phyloP scores from a whole-genome alignment of 2,888 invertebrate genomes.

The Empis stercorea region DNA sequence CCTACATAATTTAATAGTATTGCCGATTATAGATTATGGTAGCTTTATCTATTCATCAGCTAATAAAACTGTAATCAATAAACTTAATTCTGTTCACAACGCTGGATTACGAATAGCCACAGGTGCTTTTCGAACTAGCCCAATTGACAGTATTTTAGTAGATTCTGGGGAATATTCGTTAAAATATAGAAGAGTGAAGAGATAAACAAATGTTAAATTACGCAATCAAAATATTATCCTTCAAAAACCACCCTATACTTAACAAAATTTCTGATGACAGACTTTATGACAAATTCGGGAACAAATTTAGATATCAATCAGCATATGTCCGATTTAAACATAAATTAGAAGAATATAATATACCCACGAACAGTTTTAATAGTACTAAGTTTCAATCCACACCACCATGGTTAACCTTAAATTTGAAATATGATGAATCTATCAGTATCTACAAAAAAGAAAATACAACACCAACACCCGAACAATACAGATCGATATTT shows the following conservation, averaged over 20 bases:
- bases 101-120: constrained; percentile 1
- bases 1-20: constrained; percentile 1
- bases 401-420: too few relatives aligned
- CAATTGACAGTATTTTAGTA: background rate
- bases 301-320: background rate
- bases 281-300: background rate
- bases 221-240: constrained; percentile 2
- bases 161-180: background rate
- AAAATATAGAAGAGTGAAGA: constrained; percentile 1
- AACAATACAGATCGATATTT: too few relatives aligned
- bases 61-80: background rate
- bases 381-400: too few relatives aligned
- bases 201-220: background rate
- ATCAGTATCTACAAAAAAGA: too few relatives aligned
- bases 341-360: too few relatives aligned
- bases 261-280: background rate
- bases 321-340: too few relatives aligned
- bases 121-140: constrained; percentile 2
- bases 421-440: too few relatives aligned
- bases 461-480: too few relatives aligned
- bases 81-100: background rate
- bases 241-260: background rate
- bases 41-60: constrained; percentile 1
- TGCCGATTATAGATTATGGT: constrained; percentile 2
- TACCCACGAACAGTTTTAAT: too few relatives aligned